Evolutionary conservation across 2,113 vertebrate genomes (phyloP).

Genomic region (Myotis davidii): DNA sequence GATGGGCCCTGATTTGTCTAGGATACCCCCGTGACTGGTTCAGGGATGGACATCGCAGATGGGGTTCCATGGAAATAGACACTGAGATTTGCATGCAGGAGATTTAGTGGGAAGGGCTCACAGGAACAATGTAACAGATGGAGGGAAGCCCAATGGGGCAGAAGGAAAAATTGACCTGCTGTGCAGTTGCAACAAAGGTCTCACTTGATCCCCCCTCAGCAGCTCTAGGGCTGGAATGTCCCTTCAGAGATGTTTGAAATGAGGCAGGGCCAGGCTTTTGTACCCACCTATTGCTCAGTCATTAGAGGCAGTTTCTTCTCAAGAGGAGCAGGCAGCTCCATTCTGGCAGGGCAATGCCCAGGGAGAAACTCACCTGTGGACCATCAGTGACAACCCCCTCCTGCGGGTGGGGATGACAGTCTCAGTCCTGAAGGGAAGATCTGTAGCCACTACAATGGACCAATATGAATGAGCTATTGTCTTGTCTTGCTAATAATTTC

Average conservation of each 20-base stretch:
- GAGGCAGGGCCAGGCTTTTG: not conserved
- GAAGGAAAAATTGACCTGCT: not conserved
- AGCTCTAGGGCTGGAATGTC: not conserved
- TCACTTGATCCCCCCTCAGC: no score
- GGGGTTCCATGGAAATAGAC: not conserved
- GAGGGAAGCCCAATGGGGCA: not conserved
- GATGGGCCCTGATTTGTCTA: not conserved
- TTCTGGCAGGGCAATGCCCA: not conserved
- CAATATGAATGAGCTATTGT: not conserved
- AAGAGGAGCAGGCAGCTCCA: not conserved
- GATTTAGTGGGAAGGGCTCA: not conserved
- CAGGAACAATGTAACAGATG: not conserved
- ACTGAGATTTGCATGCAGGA: not conserved
- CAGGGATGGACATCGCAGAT: not conserved
- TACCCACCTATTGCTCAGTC: not conserved
- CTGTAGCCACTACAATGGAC: not conserved
- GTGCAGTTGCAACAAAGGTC: not conserved
- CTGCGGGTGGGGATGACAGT: not conserved
- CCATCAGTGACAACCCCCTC: not conserved
- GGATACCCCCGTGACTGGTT: not conserved
- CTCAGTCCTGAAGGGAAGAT: not conserved
- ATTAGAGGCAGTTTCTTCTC: not conserved
- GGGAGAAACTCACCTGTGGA: not conserved
- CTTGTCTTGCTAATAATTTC: not conserved
- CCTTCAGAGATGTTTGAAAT: not conserved